phyloP scores from a whole-genome alignment of 2,113 vertebrate species.

The Lycaon pictus region DNA sequence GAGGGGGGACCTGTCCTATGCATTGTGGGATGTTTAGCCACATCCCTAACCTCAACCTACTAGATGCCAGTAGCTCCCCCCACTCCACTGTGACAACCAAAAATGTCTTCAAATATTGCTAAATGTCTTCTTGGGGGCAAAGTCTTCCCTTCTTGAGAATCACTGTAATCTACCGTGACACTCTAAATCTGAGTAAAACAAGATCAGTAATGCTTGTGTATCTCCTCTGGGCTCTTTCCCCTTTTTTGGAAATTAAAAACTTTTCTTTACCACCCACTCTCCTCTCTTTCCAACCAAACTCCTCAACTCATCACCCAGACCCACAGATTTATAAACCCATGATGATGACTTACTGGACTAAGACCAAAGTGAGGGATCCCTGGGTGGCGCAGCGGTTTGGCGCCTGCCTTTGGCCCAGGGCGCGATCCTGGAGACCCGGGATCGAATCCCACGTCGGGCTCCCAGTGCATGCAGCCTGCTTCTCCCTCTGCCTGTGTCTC shows the following conservation, averaged over 20 bases:
- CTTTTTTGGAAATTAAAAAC: conserved; percentile 53
- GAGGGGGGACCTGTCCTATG: not conserved
- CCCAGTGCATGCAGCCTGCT: too few relatives aligned
- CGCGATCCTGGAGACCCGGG: too few relatives aligned
- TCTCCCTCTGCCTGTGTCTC: too few relatives aligned
- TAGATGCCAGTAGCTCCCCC: not conserved
- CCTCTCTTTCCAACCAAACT: conserved; percentile 23
- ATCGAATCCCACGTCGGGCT: too few relatives aligned
- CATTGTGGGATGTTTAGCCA: not conserved
- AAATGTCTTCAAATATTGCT: not conserved
- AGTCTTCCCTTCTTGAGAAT: not conserved
- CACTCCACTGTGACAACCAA: not conserved
- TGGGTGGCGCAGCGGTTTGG: too few relatives aligned
- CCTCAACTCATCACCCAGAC: not conserved
- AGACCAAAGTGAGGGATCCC: conserved; percentile 76
- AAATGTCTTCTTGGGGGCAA: not conserved
- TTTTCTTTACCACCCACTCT: conserved; percentile 68
- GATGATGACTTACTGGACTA: conserved; percentile 71
- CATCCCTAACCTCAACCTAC: not conserved
- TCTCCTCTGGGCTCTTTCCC: not conserved
- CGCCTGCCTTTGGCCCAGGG: too few relatives aligned
- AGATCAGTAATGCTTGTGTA: not conserved
- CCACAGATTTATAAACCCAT: conserved; percentile 75
- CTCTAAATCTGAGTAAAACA: conserved; percentile 40
- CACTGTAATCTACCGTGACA: not conserved